Percentiles rank a stretch among this genome's conserved stretches.
Conservation (phyloP, 1,140 invertebrate species). For the Sinonovacula constricta region DNA sequence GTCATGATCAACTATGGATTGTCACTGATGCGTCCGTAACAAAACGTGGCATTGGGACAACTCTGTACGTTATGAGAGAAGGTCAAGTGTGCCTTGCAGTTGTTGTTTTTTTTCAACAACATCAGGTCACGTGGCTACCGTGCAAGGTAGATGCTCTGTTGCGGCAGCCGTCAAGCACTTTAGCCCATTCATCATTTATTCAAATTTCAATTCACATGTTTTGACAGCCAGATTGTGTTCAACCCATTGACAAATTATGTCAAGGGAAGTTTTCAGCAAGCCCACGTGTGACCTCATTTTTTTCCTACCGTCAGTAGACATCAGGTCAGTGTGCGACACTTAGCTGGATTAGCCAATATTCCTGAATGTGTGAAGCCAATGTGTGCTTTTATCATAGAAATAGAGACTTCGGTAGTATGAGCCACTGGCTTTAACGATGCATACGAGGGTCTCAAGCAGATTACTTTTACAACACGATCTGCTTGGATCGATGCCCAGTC, state of each 20-base stretch:
- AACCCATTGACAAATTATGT: constrained; percentile 39
- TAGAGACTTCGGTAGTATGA: constrained; percentile 14
- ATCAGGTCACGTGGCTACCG: constrained; percentile 12
- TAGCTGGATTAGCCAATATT: constrained; percentile 33
- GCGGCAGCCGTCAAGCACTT: constrained; percentile 49
- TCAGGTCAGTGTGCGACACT: constrained; percentile 20
- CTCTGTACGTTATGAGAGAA: constrained; percentile 26
- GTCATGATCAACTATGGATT: constrained; percentile 50
- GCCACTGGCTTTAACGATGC: constrained; percentile 16
- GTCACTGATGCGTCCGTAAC: constrained; percentile 48
- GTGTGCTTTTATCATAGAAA: constrained; percentile 27
- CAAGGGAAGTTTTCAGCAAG: no score
- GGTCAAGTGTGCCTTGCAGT: constrained; percentile 8
- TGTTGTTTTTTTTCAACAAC: constrained; percentile 48
- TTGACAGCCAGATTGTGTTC: constrained; percentile 54
- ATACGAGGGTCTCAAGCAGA: neutral
- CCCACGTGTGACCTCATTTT: constrained; percentile 47
- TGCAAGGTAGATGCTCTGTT: constrained; percentile 13
- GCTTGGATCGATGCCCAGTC: constrained; percentile 27
- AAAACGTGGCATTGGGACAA: constrained; percentile 15
- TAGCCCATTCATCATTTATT: constrained; percentile 51
- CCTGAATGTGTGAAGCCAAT: constrained; percentile 28
- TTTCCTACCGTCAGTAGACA: constrained; percentile 38
- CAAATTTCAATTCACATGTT: constrained; percentile 2
- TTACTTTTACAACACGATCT: constrained; percentile 45